Conservation (phyloP, 2,113 vertebrate species). For the Pongo abelii region DNA sequence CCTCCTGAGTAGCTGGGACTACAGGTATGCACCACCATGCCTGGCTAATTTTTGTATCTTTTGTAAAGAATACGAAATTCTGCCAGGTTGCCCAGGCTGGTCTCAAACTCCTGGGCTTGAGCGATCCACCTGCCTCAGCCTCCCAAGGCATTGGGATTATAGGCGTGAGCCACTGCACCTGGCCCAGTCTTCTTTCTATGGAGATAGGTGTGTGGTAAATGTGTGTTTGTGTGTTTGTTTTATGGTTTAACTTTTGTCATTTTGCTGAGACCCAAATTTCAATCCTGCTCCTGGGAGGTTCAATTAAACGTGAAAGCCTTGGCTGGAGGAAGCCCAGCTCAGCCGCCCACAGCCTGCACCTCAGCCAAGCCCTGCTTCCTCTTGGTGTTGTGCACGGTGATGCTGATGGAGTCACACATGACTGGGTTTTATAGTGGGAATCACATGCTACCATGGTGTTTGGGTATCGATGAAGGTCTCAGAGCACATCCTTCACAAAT, state of each 20-base stretch:
- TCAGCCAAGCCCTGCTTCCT: neutral
- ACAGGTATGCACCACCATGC: too few species aligned
- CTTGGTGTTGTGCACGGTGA: rapidly evolving
- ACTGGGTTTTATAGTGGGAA: neutral
- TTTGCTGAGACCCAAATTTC: neutral
- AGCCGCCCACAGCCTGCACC: neutral
- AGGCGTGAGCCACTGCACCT: too few species aligned
- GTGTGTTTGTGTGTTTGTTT: rapidly evolving
- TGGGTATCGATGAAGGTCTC: neutral
- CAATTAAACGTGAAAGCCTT: neutral
- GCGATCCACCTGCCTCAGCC: too few species aligned
- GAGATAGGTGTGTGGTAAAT: rapidly evolving
- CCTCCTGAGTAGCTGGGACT: too few species aligned
- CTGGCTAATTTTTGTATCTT: too few species aligned
- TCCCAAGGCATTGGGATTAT: too few species aligned
- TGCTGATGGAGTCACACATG: rapidly evolving
- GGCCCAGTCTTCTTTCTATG: neutral
- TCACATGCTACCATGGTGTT: neutral
- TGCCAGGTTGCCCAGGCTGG: too few species aligned
- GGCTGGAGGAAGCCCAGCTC: neutral
- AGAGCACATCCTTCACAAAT: neutral
- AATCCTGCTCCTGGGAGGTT: neutral
- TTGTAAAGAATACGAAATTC: too few species aligned
- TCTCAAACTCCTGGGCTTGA: too few species aligned
- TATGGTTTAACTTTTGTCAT: neutral